phyloP scores from a whole-genome alignment of 2,797 vertebrate species.

The Lindbergichthys nudifrons region DNA sequence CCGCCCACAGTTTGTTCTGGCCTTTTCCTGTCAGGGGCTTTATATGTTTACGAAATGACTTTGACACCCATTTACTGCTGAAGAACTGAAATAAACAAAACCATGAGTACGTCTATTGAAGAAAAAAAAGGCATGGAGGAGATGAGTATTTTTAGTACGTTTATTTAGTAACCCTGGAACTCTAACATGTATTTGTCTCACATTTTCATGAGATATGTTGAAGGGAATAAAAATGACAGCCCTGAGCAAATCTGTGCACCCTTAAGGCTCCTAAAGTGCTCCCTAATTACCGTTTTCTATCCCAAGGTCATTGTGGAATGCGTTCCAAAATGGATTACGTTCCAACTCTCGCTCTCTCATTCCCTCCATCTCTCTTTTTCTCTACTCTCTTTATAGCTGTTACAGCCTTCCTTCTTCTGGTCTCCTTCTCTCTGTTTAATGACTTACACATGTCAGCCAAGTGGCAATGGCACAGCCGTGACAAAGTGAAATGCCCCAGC shows the following conservation, averaged over 20 bases:
- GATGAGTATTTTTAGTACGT: conserved; percentile 70
- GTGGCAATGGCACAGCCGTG: conserved; percentile 59
- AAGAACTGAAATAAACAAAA: conserved; percentile 75
- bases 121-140: conserved; percentile 32
- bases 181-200: conserved; percentile 76
- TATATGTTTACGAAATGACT: conserved; percentile 74
- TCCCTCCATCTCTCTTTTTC: conserved; percentile 40
- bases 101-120: conserved; percentile 58
- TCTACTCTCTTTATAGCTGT: conserved; percentile 24
- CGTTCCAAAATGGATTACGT: conserved; percentile 81
- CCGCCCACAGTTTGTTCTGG: conserved; percentile 71
- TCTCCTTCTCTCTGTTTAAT: conserved; percentile 71
- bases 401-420: conserved; percentile 48
- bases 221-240: conserved; percentile 67
- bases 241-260: conserved; percentile 57
- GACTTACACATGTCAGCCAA: conserved; percentile 74
- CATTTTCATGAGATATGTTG: conserved; percentile 66
- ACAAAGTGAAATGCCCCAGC: conserved; percentile 60
- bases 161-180: conserved; percentile 75
- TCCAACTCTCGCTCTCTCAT: conserved; percentile 63
- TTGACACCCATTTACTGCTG: conserved; percentile 73
- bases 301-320: conserved; percentile 78
- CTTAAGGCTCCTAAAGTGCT: conserved; percentile 68
- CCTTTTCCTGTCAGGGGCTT: conserved; percentile 74
- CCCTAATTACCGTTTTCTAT: conserved; percentile 79